Base-by-base conservation (phyloP, 2,888 invertebrate genomes). In the Dasysyrphus tricinctus region DNA sequence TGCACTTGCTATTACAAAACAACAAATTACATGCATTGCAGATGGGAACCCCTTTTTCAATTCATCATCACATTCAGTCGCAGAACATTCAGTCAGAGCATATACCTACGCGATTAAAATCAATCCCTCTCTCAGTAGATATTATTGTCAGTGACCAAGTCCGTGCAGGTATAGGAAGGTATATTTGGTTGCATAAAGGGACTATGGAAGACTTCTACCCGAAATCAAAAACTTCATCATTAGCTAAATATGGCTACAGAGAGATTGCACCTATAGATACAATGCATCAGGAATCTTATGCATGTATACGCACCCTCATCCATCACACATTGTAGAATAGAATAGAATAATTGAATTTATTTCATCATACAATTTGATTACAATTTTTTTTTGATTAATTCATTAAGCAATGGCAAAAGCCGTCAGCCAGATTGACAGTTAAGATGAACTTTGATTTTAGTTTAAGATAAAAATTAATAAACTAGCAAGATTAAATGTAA, bases 1-100 rank as follows among this genome's bases (percentile, higher is more conserved):
- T 74, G 61, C 51, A 54, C 12, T 74, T 74, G 61, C 39, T 74
- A 63, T 54, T 63, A 32, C 16, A 74, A 6, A 59, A 61, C 49
- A 74, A 61, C 37, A 49, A 74, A 61, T 61, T 73, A 49, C 61
- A 74, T 51, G 37, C 73, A 54, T 19, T 63, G 37, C 74, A 59
- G 49, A 73, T 59, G 59, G 16, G 39, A 63, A 63, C 61, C 63
- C 74, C 51, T 73, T 73, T 63, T 59, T 39, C 24, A 19, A 42
- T 61, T 61, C 39, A 19, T 61, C 39, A 19, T 51, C 29, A 63
- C 14, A 54, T 29, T 47, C 47, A 47, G 73, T 34, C n/a, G n/a
- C 72, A 19, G 24, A 11, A 7, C 24, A 61, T 16, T n/a, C 47
- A 47, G 73, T 34, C 72, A 19, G 24, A 11, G 7, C 24, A 61